Percentiles rank a stretch among this genome's conserved stretches.
Evolutionary conservation across 2,888 invertebrate genomes (phyloP).

Genomic region (Dicycla oo): DNA sequence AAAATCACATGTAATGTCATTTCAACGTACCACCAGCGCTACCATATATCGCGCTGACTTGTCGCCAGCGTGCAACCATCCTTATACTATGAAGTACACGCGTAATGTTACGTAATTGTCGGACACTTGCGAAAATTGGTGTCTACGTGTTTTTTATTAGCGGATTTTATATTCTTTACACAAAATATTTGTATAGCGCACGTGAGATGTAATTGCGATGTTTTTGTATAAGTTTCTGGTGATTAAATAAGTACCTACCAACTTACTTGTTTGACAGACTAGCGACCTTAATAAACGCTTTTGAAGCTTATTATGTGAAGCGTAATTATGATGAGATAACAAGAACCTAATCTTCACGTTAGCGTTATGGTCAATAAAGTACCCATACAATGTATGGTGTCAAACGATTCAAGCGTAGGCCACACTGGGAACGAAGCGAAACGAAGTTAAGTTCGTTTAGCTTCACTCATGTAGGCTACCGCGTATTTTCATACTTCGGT

Average conservation of each 20-base stretch:
- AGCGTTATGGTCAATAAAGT: not conserved
- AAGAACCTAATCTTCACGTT: not conserved
- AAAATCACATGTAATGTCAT: not conserved
- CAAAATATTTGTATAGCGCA: slow-evolving; percentile 42
- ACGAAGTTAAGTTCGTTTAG: too few species aligned
- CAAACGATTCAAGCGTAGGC: too few species aligned
- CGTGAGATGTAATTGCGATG: slow-evolving; percentile 27
- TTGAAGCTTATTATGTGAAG: not conserved
- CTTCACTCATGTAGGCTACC: too few species aligned
- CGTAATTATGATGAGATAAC: not conserved
- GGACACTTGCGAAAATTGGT: slow-evolving; percentile 65
- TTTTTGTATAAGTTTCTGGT: slow-evolving; percentile 5
- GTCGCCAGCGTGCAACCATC: not conserved
- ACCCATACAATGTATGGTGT: too few species aligned
- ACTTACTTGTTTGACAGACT: not conserved
- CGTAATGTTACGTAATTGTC: slow-evolving; percentile 64
- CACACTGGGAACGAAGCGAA: too few species aligned
- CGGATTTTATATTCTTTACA: slow-evolving; percentile 50
- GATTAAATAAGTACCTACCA: slow-evolving; percentile 24
- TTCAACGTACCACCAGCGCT: too few species aligned
- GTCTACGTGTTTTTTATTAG: slow-evolving; percentile 60
- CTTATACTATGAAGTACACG: slow-evolving; percentile 27
- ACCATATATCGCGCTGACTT: too few species aligned
- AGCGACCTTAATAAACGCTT: not conserved
- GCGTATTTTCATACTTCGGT: too few species aligned